phyloP scores from a whole-genome alignment of 1,140 invertebrate genomes.

The Brachionus plicatilis region DNA sequence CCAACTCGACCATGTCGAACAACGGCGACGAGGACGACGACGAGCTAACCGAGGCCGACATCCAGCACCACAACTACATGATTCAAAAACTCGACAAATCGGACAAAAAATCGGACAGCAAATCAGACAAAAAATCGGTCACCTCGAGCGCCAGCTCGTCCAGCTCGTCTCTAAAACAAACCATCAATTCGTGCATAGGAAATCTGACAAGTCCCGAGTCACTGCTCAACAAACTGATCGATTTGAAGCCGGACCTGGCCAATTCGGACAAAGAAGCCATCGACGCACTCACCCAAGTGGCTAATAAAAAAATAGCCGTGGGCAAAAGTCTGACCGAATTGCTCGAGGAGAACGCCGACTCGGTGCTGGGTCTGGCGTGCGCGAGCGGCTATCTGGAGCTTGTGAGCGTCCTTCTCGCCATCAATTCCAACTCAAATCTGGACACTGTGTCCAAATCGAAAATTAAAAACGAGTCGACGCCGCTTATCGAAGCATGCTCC shows the following conservation, averaged over 20 bases:
- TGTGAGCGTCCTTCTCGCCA: conserved; percentile 61
- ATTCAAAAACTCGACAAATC: background rate
- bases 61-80: background rate
- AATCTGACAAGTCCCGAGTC: background rate
- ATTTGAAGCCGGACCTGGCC: background rate
- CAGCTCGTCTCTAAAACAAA: background rate
- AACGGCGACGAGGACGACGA: background rate
- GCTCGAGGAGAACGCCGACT: conserved; percentile 35
- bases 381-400: conserved; percentile 61
- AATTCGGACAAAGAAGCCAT: background rate
- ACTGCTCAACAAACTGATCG: background rate
- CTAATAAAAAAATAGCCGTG: conserved; percentile 35
- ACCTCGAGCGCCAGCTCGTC: background rate
- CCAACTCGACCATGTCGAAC: background rate
- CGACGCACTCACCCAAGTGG: conserved; percentile 3
- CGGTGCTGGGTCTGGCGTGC: conserved; percentile 9
- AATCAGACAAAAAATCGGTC: background rate
- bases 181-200: conserved; percentile 2
- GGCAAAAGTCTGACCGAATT: conserved; percentile 35
- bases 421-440: conserved; percentile 57
- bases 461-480: conserved; percentile 94
- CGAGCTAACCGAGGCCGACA: background rate
- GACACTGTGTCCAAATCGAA: conserved; percentile 79
- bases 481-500: conserved; percentile 95
- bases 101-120: background rate